A percentile compares a stretch with the other conserved stretches of the same genome.
Evolutionary conservation across 2,888 invertebrate genomes (phyloP).

Genomic region (Epirrita christyi): DNA sequence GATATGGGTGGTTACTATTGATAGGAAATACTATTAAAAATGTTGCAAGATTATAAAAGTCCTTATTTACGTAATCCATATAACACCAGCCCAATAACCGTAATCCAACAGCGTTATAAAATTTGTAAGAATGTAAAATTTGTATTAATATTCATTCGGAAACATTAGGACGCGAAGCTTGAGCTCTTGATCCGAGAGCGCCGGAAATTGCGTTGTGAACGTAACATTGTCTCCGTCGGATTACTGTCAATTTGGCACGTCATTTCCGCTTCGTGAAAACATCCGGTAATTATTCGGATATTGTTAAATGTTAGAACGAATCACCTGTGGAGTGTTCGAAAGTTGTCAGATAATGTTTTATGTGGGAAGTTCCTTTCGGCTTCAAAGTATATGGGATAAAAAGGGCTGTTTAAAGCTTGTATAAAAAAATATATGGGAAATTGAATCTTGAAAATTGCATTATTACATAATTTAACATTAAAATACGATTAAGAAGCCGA

Average conservation of each 20-base stretch:
- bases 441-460: too few relatives aligned
- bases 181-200: slow-evolving; percentile 53
- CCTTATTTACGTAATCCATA: too few relatives aligned
- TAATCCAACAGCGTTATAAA: slow-evolving; percentile 18
- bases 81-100: not conserved
- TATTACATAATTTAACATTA: too few relatives aligned
- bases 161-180: slow-evolving; percentile 37
- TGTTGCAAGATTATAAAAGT: too few relatives aligned
- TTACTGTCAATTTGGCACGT: slow-evolving; percentile 74
- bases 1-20: too few relatives aligned
- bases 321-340: slow-evolving; percentile 49
- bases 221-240: slow-evolving; percentile 71
- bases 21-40: too few relatives aligned
- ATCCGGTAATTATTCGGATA: slow-evolving; percentile 75
- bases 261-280: slow-evolving; percentile 75
- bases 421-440: too few relatives aligned
- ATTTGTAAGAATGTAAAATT: slow-evolving; percentile 33
- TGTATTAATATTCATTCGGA: slow-evolving; percentile 44
- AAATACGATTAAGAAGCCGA: too few relatives aligned
- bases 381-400: too few relatives aligned
- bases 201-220: slow-evolving; percentile 74
- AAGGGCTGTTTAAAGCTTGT: too few relatives aligned
- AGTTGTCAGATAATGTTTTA: not conserved
- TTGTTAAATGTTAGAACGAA: slow-evolving; percentile 63
- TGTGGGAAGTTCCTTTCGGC: too few relatives aligned